Conservation (phyloP, 2,113 vertebrate genomes). For the Acanthochromis polyacanthus region DNA sequence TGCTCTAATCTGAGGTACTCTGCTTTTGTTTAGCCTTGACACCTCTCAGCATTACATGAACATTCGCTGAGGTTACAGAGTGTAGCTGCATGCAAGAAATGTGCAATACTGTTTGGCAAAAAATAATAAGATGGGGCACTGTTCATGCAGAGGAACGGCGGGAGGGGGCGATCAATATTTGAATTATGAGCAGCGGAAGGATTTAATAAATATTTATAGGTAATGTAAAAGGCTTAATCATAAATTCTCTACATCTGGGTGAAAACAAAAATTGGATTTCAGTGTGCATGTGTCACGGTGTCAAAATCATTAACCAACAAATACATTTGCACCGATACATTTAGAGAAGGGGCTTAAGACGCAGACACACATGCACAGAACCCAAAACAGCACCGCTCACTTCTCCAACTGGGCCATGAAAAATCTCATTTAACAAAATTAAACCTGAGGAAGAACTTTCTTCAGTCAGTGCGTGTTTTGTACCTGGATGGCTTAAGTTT, state of each 20-base stretch:
- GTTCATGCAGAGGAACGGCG: not conserved
- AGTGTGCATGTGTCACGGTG: conserved; percentile 20
- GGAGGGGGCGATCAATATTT: conserved; percentile 38
- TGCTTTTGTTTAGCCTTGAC: conserved; percentile 52
- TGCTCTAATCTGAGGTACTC: conserved; percentile 57
- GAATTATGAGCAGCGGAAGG: conserved; percentile 37
- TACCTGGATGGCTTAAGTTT: conserved; percentile 39
- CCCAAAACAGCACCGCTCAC: not conserved
- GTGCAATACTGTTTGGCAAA: not conserved
- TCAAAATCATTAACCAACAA: conserved; percentile 20
- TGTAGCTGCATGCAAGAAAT: not conserved
- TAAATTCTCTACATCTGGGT: conserved; percentile 20
- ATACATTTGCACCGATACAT: not conserved
- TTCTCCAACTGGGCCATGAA: conserved; percentile 2
- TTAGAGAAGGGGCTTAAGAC: not conserved
- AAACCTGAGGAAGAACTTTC: conserved; percentile 40
- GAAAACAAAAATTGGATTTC: conserved; percentile 47
- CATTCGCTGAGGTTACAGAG: not conserved
- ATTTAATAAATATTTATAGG: conserved; percentile 59
- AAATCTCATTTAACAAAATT: conserved; percentile 56
- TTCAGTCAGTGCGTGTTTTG: not conserved
- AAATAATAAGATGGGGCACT: conserved; percentile 5
- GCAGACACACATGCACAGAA: not conserved
- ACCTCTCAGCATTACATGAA: conserved; percentile 26
- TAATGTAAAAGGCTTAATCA: conserved; percentile 38